Evolutionary conservation across 2,888 invertebrate species (phyloP).

Genomic region (Fabriciana adippe): DNA sequence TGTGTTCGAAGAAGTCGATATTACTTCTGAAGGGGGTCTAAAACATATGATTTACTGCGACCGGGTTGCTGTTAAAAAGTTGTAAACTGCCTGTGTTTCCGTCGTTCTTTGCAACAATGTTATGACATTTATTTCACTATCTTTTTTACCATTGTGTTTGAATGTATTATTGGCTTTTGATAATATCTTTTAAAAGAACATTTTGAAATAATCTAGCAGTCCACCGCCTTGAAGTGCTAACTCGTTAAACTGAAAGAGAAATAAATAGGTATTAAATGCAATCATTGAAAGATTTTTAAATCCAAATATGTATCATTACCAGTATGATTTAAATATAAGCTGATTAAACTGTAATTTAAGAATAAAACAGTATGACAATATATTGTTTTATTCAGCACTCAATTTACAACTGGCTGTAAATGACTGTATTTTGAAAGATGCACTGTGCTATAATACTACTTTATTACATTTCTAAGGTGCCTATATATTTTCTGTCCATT

Average conservation of each 20-base stretch:
- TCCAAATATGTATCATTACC: no score
- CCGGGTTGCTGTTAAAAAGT: conserved; percentile 77
- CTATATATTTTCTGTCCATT: no score
- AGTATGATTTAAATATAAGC: no score
- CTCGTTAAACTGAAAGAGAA: not conserved
- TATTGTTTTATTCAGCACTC: no score
- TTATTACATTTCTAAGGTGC: no score
- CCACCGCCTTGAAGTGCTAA: not conserved
- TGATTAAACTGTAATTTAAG: no score
- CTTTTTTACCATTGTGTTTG: conserved; percentile 26
- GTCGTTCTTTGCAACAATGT: conserved; percentile 73
- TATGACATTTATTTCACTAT: conserved; percentile 41
- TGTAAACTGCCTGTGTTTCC: conserved; percentile 80
- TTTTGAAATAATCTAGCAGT: not conserved
- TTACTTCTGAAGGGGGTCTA: conserved; percentile 78
- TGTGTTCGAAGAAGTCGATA: conserved; percentile 79
- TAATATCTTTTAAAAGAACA: conserved; percentile 15
- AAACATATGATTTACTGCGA: conserved; percentile 76
- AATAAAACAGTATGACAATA: no score
- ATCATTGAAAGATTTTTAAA: no score
- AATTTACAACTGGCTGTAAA: no score
- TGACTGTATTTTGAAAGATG: no score
- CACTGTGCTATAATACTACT: no score
- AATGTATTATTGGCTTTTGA: conserved; percentile 31
- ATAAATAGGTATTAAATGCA: no score